Evolutionary conservation across 2,888 invertebrate genomes (phyloP).

Genomic region (Ypsolopha scabrella): DNA sequence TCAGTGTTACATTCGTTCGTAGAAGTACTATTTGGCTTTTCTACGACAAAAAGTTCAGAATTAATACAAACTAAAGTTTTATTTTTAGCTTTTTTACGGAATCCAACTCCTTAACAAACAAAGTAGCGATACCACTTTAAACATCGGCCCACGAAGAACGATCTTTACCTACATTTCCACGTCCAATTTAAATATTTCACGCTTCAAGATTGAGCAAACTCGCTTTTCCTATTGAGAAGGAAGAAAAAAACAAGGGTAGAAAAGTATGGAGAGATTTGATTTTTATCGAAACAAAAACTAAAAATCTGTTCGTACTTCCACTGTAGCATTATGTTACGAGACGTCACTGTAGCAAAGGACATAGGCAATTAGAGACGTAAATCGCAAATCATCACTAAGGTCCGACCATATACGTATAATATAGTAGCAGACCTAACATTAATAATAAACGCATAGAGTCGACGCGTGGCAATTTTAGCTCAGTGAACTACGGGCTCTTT

Average conservation of each 20-base stretch:
- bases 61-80: too few relatives aligned
- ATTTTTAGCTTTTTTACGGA: too few relatives aligned
- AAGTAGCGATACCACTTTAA: too few relatives aligned
- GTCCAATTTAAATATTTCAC: constrained; percentile 1
- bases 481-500: too few relatives aligned
- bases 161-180: neutral
- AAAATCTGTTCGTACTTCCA: neutral
- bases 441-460: too few relatives aligned
- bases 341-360: neutral
- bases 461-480: too few relatives aligned
- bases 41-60: too few relatives aligned
- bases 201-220: neutral
- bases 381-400: neutral
- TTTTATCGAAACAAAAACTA: neutral
- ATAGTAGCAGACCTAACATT: too few relatives aligned
- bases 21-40: too few relatives aligned
- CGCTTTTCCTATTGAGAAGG: neutral
- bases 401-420: too few relatives aligned
- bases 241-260: neutral
- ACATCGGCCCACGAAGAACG: neutral
- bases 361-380: neutral
- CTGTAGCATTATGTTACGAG: neutral
- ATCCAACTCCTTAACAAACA: too few relatives aligned
- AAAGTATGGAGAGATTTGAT: neutral
- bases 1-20: too few relatives aligned